Evolutionary conservation across 1,140 invertebrate genomes (phyloP).

Genomic region (Prorops nasuta): DNA sequence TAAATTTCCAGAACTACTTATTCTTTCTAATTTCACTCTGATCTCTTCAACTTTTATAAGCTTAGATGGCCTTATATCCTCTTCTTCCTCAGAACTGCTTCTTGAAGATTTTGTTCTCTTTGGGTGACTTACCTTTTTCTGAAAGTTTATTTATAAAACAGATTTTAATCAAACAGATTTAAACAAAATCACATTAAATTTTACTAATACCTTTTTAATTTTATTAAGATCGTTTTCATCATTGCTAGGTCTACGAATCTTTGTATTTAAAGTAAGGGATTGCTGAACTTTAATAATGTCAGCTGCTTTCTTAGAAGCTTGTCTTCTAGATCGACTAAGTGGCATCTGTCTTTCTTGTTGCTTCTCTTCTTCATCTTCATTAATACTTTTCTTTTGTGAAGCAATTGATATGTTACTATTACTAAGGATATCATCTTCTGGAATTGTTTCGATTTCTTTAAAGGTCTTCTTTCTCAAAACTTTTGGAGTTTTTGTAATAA

Average conservation of each 20-base stretch:
- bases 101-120: slow-evolving; percentile 24
- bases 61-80: slow-evolving; percentile 17
- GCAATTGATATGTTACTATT: neutral
- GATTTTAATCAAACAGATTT: neutral
- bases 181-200: neutral
- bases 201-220: neutral
- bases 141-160: slow-evolving; percentile 11
- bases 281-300: slow-evolving; percentile 36
- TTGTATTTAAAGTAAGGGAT: slow-evolving; percentile 16
- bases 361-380: slow-evolving; percentile 4
- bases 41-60: slow-evolving; percentile 24
- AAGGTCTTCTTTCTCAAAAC: slow-evolving; percentile 24
- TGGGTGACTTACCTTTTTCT: slow-evolving; percentile 6
- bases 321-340: slow-evolving; percentile 21
- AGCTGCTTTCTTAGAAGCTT: slow-evolving; percentile 36
- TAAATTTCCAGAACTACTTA: neutral
- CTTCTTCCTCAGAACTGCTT: slow-evolving; percentile 33
- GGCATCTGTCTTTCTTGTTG: neutral
- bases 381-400: neutral
- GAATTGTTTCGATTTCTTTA: slow-evolving; percentile 43
- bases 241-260: slow-evolving; percentile 18
- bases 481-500: slow-evolving; percentile 48
- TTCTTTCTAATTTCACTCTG: neutral
- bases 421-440: slow-evolving; percentile 33
- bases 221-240: slow-evolving; percentile 16